Percentiles rank a stretch among this genome's conserved stretches.
phyloP scores from a whole-genome alignment of 1,140 invertebrate genomes.

The Anastatus disparis region DNA sequence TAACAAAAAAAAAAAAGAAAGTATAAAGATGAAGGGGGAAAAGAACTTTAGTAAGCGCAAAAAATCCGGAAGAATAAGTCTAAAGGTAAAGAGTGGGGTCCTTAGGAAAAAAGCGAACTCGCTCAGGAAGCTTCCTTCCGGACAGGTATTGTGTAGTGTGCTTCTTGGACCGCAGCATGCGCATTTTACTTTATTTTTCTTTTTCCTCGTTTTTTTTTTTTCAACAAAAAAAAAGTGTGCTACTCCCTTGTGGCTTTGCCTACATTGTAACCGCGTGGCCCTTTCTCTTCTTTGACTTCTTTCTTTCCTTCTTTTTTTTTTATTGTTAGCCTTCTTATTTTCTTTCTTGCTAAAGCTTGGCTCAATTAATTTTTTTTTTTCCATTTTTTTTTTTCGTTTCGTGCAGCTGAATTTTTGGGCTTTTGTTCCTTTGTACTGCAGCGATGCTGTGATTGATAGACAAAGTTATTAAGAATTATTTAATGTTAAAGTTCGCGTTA shows the following conservation, averaged over 20 bases:
- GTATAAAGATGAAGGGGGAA: no score
- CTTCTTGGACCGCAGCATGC: background rate
- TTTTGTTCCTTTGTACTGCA: slow-evolving; percentile 15
- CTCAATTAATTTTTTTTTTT: slow-evolving; percentile 3
- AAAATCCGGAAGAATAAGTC: slow-evolving; percentile 26
- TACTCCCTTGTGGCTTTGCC: slow-evolving; percentile 23
- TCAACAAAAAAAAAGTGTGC: no score
- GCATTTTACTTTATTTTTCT: slow-evolving; percentile 23
- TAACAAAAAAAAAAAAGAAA: no score
- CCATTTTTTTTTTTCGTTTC: background rate
- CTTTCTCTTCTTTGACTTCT: background rate
- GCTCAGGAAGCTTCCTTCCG: slow-evolving; percentile 32
- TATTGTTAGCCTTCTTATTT: background rate
- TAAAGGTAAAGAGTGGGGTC: background rate
- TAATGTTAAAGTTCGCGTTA: no score
- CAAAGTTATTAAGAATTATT: slow-evolving; percentile 29
- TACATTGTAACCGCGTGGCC: slow-evolving; percentile 2
- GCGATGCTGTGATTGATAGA: slow-evolving; percentile 3
- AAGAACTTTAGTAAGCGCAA: no score
- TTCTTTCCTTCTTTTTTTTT: background rate
- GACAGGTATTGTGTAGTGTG: slow-evolving; percentile 36
- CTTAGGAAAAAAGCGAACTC: no score
- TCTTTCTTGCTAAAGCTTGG: no score
- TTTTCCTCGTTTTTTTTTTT: no score
- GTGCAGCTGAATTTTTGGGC: background rate